Conservation (phyloP, 1,140 invertebrate species). For the Drosophila littoralis region DNA sequence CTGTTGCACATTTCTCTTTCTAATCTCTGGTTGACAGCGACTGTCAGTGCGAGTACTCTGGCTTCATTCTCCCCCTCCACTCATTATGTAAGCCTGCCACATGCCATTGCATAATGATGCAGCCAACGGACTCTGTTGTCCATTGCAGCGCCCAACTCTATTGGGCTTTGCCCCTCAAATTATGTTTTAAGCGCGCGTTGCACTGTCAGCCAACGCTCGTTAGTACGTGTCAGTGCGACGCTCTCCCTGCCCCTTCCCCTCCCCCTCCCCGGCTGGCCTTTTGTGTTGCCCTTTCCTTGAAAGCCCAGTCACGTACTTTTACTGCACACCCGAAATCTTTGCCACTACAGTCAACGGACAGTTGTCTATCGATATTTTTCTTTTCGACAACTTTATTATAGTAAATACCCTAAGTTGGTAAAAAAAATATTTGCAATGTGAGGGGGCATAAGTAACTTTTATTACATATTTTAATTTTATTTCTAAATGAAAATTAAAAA, state of each 20-base stretch:
- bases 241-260: not conserved
- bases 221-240: constrained; percentile 71
- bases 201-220: constrained; percentile 67
- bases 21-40: constrained; percentile 37
- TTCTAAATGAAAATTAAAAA: too few species aligned
- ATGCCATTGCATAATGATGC: constrained; percentile 66
- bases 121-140: constrained; percentile 7
- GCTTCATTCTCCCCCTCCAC: constrained; percentile 37
- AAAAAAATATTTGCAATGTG: too few species aligned
- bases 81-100: constrained; percentile 61
- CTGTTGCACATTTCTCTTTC: not conserved
- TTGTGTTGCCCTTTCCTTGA: constrained; percentile 10
- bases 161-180: constrained; percentile 60
- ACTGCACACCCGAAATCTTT: constrained; percentile 55
- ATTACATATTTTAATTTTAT: too few species aligned
- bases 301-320: constrained; percentile 62
- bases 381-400: too few species aligned
- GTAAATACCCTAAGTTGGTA: too few species aligned
- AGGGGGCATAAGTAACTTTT: too few species aligned
- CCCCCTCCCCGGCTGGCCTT: not conserved
- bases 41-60: constrained; percentile 29
- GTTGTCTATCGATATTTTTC: constrained; percentile 27
- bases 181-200: constrained; percentile 68
- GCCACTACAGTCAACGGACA: constrained; percentile 37
- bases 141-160: constrained; percentile 8